These are phyloP conservation scores for Rhyacophila brunnea DNA, from an alignment of 1,140 invertebrate species.

Conservation along the genomic window DNA sequence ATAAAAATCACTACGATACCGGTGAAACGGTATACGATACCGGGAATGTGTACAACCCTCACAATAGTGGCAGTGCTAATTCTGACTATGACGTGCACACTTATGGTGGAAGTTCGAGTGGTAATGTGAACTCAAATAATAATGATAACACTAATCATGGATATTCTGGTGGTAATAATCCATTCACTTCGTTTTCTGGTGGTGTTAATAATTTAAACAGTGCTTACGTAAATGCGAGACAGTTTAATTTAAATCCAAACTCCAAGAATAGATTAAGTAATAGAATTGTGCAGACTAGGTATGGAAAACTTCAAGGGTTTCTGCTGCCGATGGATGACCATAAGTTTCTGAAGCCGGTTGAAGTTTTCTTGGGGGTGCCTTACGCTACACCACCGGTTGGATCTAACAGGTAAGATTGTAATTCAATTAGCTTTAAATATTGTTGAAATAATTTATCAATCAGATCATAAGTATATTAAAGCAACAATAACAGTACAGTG, in stretches of 20 bases:
- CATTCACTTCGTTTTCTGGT: constrained; percentile 11
- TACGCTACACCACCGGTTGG: constrained; percentile 91
- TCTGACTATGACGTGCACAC: constrained; percentile 23
- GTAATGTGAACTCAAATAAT: constrained; percentile 2
- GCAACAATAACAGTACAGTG: too few species aligned
- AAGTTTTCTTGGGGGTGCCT: constrained; percentile 91
- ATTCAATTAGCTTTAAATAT: too few species aligned
- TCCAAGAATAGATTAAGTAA: constrained; percentile 63
- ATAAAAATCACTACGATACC: constrained; percentile 30
- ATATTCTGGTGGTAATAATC: neutral
- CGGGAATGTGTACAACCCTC: constrained; percentile 10
- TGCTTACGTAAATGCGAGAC: constrained; percentile 31
- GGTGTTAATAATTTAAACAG: constrained; percentile 28
- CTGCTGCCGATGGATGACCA: constrained; percentile 71
- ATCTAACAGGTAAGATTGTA: constrained; percentile 71
- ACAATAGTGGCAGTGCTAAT: constrained; percentile 13
- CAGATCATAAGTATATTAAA: too few species aligned
- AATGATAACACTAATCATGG: neutral
- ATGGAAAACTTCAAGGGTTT: constrained; percentile 78
- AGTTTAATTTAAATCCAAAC: constrained; percentile 39
- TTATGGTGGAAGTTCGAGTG: constrained; percentile 2
- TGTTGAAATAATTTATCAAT: too few species aligned
- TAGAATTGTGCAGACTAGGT: constrained; percentile 76
- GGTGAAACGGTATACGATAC: constrained; percentile 24
- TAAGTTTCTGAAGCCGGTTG: constrained; percentile 69